These are phyloP conservation scores for Syrmaticus mikado DNA, from an alignment of 2,113 vertebrate species.

Conservation along the genomic window DNA sequence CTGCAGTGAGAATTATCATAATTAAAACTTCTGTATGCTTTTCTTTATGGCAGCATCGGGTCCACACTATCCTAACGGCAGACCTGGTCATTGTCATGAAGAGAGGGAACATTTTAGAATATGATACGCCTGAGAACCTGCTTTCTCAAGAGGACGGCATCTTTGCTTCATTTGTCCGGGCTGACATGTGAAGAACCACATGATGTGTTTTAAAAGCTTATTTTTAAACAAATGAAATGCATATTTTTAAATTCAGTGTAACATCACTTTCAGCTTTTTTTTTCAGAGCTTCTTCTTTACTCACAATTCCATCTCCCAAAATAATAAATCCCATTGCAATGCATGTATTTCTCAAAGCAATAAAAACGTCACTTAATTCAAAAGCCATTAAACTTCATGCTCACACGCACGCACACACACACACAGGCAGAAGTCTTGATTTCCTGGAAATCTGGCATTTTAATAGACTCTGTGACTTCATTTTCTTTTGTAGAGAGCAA, in stretches of 20 bases:
- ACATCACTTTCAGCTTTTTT: neutral
- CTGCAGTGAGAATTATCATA: neutral
- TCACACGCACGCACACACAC: neutral
- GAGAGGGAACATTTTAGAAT: conserved; percentile 94
- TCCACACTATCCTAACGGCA: conserved; percentile 96
- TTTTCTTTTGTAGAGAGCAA: neutral
- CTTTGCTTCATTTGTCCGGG: conserved; percentile 95
- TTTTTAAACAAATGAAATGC: conserved; percentile 40
- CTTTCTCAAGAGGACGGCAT: conserved; percentile 91
- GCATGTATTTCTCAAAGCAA: conserved; percentile 47
- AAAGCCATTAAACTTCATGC: neutral
- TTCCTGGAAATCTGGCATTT: neutral
- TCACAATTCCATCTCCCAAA: conserved; percentile 12
- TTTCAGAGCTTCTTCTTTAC: neutral
- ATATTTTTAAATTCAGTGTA: conserved; percentile 25
- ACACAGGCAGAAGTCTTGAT: neutral
- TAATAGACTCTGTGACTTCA: neutral
- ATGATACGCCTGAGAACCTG: conserved; percentile 91
- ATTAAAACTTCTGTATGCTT: neutral
- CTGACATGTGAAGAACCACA: conserved; percentile 88
- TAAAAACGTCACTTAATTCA: conserved; percentile 53
- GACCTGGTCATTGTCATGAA: conserved; percentile 98
- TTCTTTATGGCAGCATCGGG: conserved; percentile 86
- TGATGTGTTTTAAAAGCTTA: conserved; percentile 5
- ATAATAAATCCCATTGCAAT: conserved; percentile 26